These are phyloP conservation scores for Danio jaintianensis DNA, from an alignment of 2,797 vertebrate genomes.

Conservation along the genomic window DNA sequence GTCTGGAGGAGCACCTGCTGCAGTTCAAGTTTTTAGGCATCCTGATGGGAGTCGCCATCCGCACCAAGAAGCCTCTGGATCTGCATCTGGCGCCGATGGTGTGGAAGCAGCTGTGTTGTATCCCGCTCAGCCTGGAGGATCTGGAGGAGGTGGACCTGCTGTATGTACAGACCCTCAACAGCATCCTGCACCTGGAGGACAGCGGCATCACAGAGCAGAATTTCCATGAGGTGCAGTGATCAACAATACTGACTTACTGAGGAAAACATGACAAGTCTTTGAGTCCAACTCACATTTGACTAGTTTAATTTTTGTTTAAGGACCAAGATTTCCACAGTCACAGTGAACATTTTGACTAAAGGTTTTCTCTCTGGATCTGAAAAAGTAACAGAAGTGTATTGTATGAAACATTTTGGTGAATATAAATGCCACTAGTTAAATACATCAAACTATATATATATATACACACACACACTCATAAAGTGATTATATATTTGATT, in stretches of 20 bases:
- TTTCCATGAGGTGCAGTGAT: constrained; percentile 78
- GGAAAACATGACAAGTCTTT: neutral
- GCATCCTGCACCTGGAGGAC: constrained; percentile 83
- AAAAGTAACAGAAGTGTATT: neutral
- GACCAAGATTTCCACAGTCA: neutral
- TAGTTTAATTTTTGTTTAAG: neutral
- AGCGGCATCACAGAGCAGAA: constrained; percentile 85
- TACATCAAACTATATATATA: too few species aligned
- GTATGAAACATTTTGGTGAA: neutral
- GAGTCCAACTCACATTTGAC: neutral
- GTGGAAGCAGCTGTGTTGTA: constrained; percentile 85
- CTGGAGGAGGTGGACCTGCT: constrained; percentile 85
- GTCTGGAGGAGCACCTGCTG: constrained; percentile 78
- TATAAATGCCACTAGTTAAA: neutral
- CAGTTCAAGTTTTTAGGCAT: constrained; percentile 84
- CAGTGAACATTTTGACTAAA: neutral
- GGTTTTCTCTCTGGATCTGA: neutral
- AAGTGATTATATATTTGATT: too few species aligned
- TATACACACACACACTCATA: too few species aligned
- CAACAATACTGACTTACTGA: neutral
- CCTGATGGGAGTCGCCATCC: constrained; percentile 84
- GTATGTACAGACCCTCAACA: constrained; percentile 81
- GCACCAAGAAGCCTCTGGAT: constrained; percentile 85
- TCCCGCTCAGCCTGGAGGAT: constrained; percentile 77
- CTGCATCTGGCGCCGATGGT: constrained; percentile 84